A percentile compares a stretch with the other conserved stretches of the same genome.
Evolutionary conservation across 2,797 vertebrate genomes (phyloP).

Genomic region (Mionectes olivaceus): DNA sequence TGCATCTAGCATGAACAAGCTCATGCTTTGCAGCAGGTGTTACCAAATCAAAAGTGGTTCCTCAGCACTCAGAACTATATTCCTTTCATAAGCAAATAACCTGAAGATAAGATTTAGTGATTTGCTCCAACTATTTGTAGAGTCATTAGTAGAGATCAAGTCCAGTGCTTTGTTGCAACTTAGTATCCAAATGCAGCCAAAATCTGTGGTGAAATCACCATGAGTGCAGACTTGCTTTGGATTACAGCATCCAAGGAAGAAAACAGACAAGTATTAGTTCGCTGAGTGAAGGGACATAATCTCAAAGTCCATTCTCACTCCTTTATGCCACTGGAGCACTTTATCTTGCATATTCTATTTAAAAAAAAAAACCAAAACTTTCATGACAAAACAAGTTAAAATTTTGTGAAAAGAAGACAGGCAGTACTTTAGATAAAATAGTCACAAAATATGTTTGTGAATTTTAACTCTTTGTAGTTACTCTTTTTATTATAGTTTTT

Average conservation of each 20-base stretch:
- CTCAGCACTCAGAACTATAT: not conserved
- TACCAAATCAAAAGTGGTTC: not conserved
- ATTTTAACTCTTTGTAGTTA: not conserved
- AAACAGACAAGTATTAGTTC: not conserved
- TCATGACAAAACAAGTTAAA: not conserved
- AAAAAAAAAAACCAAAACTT: not conserved
- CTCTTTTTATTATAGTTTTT: not conserved
- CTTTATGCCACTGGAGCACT: accelerated
- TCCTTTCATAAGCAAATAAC: not conserved
- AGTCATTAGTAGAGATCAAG: not conserved
- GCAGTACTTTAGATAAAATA: not conserved
- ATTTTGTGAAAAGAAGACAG: not conserved
- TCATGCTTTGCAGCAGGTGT: not conserved
- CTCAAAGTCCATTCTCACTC: not conserved
- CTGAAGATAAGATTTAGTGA: not conserved
- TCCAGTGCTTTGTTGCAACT: not conserved
- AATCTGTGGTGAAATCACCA: not conserved
- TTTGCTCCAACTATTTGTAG: not conserved
- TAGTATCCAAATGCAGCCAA: not conserved
- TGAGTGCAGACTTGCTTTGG: not conserved
- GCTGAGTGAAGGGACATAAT: not conserved
- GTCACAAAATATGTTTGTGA: not conserved
- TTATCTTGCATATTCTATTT: not conserved
- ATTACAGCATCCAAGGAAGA: not conserved
- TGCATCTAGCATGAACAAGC: not conserved